phyloP scores from a whole-genome alignment of 92 coral and sea anemone genomes.

The Paramuricea clavata region DNA sequence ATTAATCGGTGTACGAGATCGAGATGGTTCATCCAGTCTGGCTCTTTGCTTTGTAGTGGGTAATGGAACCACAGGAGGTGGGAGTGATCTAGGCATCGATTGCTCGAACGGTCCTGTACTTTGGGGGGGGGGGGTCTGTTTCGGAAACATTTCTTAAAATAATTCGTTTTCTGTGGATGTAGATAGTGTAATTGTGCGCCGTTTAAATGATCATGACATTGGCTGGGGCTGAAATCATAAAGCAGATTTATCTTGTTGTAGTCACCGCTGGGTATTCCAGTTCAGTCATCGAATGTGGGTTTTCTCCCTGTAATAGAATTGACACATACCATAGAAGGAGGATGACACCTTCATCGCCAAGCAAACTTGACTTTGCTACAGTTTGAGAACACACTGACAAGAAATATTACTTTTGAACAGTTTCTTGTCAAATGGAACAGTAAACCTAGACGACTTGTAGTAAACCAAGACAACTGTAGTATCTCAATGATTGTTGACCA shows the following conservation, averaged over 20 bases:
- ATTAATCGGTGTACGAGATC: too few species aligned
- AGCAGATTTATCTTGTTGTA: constrained; percentile 8
- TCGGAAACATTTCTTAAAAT: too few species aligned
- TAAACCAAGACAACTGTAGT: not conserved
- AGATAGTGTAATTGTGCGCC: too few species aligned
- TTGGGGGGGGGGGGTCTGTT: too few species aligned
- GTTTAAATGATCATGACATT: not conserved
- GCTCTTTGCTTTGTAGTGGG: too few species aligned
- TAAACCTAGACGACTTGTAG: constrained; percentile 32
- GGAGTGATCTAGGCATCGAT: too few species aligned
- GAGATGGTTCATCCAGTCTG: too few species aligned
- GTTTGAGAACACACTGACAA: constrained; percentile 29
- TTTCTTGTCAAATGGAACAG: constrained; percentile 34
- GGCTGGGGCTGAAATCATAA: constrained; percentile 30
- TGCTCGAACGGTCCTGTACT: too few species aligned
- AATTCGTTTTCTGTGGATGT: too few species aligned
- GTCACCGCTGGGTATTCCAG: constrained; percentile 9
- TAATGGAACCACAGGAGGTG: too few species aligned
- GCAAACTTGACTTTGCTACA: too few species aligned
- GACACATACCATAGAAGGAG: constrained; percentile 33
- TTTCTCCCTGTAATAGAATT: constrained; percentile 13
- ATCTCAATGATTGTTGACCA: not conserved
- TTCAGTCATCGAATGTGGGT: not conserved
- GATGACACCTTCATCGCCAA: constrained; percentile 32
- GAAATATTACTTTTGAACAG: constrained; percentile 42